Evolutionary conservation across 2,113 vertebrate species (phyloP).

Genomic region (Paramormyrops kingsleyae): DNA sequence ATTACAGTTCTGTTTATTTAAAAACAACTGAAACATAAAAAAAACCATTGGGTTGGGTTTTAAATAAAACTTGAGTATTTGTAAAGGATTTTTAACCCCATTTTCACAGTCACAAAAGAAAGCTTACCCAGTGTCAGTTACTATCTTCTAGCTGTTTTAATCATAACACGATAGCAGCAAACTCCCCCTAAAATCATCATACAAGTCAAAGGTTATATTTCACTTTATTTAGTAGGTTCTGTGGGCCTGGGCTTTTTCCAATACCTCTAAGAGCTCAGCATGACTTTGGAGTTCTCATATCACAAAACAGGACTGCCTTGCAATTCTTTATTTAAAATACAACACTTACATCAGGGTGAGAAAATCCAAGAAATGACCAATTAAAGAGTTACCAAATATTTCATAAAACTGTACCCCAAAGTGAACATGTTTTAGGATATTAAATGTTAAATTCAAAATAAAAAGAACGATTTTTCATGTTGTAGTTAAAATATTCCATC

Average conservation of each 20-base stretch:
- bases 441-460: background rate
- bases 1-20: constrained; percentile 4
- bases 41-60: background rate
- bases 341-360: background rate
- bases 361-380: background rate
- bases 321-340: constrained; percentile 10
- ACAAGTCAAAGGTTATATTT: background rate
- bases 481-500: background rate
- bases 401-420: constrained; percentile 4
- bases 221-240: background rate
- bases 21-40: background rate
- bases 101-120: constrained; percentile 5
- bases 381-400: background rate
- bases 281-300: background rate
- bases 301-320: background rate
- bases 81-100: background rate
- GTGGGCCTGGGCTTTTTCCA: background rate
- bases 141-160: background rate
- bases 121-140: background rate
- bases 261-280: background rate
- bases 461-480: background rate
- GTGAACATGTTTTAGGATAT: background rate
- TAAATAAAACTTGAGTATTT: constrained; percentile 8
- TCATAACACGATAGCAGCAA: background rate
- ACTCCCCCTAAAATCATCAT: background rate